These are phyloP conservation scores for Pseudachorutes palmiensis DNA, from an alignment of 1,140 invertebrate species.

Conservation along the genomic window DNA sequence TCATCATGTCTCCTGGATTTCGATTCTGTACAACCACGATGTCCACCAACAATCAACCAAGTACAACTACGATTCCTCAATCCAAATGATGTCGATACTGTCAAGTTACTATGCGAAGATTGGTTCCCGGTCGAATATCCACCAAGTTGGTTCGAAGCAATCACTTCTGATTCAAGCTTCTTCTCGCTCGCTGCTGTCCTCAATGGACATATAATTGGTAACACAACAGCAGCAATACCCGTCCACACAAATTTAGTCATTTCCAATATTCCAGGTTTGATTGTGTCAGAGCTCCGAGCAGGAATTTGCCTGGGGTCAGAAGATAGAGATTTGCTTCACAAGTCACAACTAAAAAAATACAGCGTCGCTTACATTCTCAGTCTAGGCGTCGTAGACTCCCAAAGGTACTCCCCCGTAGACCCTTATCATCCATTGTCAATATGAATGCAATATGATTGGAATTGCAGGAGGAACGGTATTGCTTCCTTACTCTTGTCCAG, in stretches of 20 bases:
- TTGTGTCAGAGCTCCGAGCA: constrained; percentile 91
- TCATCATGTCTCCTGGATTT: not conserved
- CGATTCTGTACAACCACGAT: not conserved
- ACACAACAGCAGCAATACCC: not conserved
- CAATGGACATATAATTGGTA: constrained; percentile 67
- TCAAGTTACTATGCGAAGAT: constrained; percentile 54
- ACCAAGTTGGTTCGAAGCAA: constrained; percentile 61
- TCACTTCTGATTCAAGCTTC: constrained; percentile 76
- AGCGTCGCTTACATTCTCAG: constrained; percentile 92
- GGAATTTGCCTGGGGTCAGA: constrained; percentile 73
- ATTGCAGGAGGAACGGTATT: constrained; percentile 82
- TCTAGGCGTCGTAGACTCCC: constrained; percentile 59
- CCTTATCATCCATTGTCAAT: not conserved
- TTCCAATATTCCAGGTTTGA: constrained; percentile 52
- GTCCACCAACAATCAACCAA: constrained; percentile 21
- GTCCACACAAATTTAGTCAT: not conserved
- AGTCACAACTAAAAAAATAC: constrained; percentile 61
- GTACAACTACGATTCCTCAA: constrained; percentile 42
- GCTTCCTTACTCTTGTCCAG: constrained; percentile 86
- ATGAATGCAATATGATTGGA: constrained; percentile 32
- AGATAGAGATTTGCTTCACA: constrained; percentile 78
- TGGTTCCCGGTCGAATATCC: constrained; percentile 84
- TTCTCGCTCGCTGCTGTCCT: constrained; percentile 89
- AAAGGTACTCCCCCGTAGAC: constrained; percentile 24
- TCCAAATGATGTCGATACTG: constrained; percentile 35